Evolutionary conservation across 2,113 vertebrate genomes (phyloP).

Genomic region (Neopipo cinnamomea): DNA sequence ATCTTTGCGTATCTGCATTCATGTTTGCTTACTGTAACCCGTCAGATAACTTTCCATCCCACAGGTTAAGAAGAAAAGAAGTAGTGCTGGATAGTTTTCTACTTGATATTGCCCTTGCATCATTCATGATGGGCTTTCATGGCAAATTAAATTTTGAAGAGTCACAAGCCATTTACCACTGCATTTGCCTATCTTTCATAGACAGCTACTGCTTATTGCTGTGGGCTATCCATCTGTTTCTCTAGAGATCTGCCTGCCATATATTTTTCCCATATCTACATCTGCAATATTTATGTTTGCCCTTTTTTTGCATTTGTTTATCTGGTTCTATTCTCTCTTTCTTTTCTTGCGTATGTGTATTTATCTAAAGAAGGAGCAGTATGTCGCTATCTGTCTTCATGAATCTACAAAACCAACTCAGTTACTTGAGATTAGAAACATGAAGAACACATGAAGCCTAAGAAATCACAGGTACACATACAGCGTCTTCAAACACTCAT

Average conservation of each 20-base stretch:
- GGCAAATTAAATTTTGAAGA: conserved; percentile 58
- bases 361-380: neutral
- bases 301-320: conserved; percentile 17
- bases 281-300: conserved; percentile 32
- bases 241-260: neutral
- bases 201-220: conserved; percentile 13
- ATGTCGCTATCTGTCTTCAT: neutral
- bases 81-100: neutral
- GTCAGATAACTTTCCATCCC: conserved; percentile 34
- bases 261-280: neutral
- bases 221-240: conserved; percentile 31
- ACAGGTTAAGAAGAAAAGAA: conserved; percentile 32
- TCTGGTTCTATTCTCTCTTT: neutral
- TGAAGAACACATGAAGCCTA: neutral
- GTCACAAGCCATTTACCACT: conserved; percentile 40
- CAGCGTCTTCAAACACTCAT: neutral
- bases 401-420: neutral
- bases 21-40: conserved; percentile 40
- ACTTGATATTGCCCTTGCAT: neutral
- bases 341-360: neutral
- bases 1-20: neutral
- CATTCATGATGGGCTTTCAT: conserved; percentile 37
- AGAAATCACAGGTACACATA: neutral
- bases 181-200: conserved; percentile 6
- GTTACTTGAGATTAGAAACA: neutral